Evolutionary conservation across 1,140 invertebrate species (phyloP).

Genomic region (Aculops lycopersici): DNA sequence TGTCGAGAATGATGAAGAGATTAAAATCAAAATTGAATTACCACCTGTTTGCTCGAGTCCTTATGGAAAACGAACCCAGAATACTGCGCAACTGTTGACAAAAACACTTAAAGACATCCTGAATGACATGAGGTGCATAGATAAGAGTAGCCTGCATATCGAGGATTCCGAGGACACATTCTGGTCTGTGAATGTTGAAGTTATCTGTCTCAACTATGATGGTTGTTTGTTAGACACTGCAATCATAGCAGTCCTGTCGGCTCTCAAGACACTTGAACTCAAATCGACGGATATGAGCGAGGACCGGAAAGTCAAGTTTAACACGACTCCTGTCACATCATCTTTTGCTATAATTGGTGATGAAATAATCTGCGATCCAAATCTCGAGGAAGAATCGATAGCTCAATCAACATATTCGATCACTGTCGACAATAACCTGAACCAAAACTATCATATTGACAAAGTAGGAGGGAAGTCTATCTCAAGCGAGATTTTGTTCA

Average conservation of each 20-base stretch:
- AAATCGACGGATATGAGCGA: neutral
- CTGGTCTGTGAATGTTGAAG: neutral
- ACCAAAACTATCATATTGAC: neutral
- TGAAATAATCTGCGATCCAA: neutral
- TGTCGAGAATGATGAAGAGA: neutral
- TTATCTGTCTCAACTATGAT: neutral
- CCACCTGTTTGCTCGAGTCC: neutral
- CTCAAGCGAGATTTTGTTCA: neutral
- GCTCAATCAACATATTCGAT: neutral
- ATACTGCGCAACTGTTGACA: neutral
- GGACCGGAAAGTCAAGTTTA: neutral
- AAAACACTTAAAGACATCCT: neutral
- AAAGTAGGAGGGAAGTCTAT: neutral
- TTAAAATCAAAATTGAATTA: neutral
- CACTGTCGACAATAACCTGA: neutral
- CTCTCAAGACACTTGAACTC: neutral
- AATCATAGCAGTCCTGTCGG: neutral
- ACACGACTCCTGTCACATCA: neutral
- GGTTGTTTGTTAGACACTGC: neutral
- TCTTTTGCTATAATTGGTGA: neutral
- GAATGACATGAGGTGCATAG: neutral
- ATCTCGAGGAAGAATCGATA: neutral
- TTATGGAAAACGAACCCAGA: neutral
- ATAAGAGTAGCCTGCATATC: neutral
- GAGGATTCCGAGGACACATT: neutral